Conservation (phyloP, 2,888 invertebrate genomes). For the Drosophila phalerata region DNA sequence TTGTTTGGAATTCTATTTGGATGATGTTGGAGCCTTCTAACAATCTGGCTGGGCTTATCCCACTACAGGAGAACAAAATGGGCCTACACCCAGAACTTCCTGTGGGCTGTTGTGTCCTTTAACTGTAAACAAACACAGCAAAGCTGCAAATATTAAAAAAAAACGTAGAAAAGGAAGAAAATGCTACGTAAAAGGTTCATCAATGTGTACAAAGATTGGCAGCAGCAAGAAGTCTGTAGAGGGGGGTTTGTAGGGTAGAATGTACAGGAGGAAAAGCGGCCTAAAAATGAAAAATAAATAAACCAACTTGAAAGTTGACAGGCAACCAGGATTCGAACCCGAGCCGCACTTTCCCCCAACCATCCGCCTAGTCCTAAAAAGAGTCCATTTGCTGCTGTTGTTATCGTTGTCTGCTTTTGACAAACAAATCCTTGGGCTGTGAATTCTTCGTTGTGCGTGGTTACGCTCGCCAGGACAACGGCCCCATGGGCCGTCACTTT, state of each 20-base stretch:
- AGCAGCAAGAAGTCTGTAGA: not conserved
- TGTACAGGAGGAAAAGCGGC: constrained; percentile 39
- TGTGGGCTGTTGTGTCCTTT: constrained; percentile 61
- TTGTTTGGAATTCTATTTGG: constrained; percentile 61
- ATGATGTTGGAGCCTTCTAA: constrained; percentile 15
- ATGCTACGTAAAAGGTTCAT: constrained; percentile 57
- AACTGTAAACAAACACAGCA: constrained; percentile 69
- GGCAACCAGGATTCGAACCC: constrained; percentile 57
- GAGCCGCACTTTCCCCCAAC: constrained; percentile 14
- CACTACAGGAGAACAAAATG: constrained; percentile 42
- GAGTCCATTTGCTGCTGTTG: constrained; percentile 50
- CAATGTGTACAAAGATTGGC: constrained; percentile 58
- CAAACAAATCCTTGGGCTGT: constrained; percentile 79
- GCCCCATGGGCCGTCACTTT: constrained; percentile 49
- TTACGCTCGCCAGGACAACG: constrained; percentile 78
- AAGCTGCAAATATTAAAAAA: constrained; percentile 66
- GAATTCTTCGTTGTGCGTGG: constrained; percentile 77
- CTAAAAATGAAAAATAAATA: constrained; percentile 74
- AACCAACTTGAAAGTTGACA: constrained; percentile 70
- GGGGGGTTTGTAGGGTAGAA: not conserved
- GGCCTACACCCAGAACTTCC: constrained; percentile 59
- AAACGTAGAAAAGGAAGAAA: constrained; percentile 19
- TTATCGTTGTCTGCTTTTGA: constrained; percentile 73
- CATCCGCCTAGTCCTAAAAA: constrained; percentile 23
- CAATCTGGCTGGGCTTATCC: constrained; percentile 57